phyloP scores from a whole-genome alignment of 2,113 vertebrate species.

The Nanorana parkeri region DNA sequence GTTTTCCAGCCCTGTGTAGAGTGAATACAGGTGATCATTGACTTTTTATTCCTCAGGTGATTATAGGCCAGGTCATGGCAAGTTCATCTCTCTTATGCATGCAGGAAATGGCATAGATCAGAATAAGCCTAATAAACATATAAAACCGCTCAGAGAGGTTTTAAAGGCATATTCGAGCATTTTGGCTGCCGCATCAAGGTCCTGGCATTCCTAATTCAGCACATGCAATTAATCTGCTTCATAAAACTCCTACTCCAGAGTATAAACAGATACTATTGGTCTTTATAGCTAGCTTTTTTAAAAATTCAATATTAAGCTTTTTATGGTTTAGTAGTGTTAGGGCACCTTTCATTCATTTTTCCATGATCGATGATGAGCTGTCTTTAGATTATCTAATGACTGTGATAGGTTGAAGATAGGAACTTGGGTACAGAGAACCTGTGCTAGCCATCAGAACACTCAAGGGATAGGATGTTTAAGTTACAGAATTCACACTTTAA shows the following conservation, averaged over 20 bases:
- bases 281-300: background rate
- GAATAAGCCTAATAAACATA: slow-evolving; percentile 7
- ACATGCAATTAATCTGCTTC: slow-evolving; percentile 24
- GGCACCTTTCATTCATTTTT: too few species aligned
- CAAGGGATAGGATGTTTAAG: too few species aligned
- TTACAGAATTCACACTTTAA: too few species aligned
- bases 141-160: slow-evolving; percentile 3
- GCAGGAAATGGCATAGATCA: background rate
- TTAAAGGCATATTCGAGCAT: slow-evolving; percentile 15
- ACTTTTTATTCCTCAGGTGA: background rate
- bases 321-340: too few species aligned
- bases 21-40: background rate
- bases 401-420: too few species aligned
- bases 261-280: slow-evolving; percentile 15
- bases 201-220: slow-evolving; percentile 5
- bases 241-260: background rate
- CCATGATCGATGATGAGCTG: too few species aligned
- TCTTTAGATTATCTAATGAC: too few species aligned
- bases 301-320: too few species aligned
- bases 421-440: too few species aligned
- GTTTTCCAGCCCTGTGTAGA: background rate
- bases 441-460: too few species aligned
- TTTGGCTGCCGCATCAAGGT: slow-evolving; percentile 25
- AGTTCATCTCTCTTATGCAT: slow-evolving; percentile 9
- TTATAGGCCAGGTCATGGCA: background rate